Evolutionary conservation across 2,797 vertebrate species (phyloP).

Genomic region (Sebastolobus altivelis): DNA sequence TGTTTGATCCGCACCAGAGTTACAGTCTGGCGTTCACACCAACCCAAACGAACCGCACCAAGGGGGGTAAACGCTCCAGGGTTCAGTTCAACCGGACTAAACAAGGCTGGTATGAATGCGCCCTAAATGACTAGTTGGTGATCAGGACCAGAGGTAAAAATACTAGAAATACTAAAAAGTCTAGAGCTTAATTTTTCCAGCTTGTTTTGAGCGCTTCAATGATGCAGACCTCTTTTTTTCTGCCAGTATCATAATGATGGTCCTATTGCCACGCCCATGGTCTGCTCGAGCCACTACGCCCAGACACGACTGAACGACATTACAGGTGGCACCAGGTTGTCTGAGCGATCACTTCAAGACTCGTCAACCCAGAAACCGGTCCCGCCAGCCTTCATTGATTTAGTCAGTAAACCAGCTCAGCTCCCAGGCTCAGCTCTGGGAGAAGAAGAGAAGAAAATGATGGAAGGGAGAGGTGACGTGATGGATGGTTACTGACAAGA

Average conservation of each 20-base stretch:
- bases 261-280: not conserved
- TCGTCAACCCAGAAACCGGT: conserved; percentile 15
- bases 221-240: not conserved
- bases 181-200: not conserved
- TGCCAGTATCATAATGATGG: not conserved
- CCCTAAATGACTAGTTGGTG: not conserved
- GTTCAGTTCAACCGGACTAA: too few species aligned
- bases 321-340: conserved; percentile 48
- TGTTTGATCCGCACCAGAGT: too few species aligned
- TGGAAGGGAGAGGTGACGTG: conserved; percentile 11
- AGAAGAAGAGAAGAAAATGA: not conserved
- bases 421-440: conserved; percentile 19
- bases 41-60: too few species aligned
- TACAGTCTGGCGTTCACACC: too few species aligned
- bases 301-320: conserved; percentile 15
- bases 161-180: too few species aligned
- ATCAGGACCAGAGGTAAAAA: not conserved
- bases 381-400: conserved; percentile 44
- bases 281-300: not conserved
- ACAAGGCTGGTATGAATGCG: too few species aligned
- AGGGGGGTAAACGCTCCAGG: too few species aligned
- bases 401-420: conserved; percentile 21
- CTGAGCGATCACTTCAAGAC: conserved; percentile 32
- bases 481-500: conserved; percentile 44
- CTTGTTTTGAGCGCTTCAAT: not conserved